A percentile compares a stretch with the other conserved stretches of the same genome.
phyloP scores from a whole-genome alignment of 2,888 invertebrate species.

The Noctua comes region DNA sequence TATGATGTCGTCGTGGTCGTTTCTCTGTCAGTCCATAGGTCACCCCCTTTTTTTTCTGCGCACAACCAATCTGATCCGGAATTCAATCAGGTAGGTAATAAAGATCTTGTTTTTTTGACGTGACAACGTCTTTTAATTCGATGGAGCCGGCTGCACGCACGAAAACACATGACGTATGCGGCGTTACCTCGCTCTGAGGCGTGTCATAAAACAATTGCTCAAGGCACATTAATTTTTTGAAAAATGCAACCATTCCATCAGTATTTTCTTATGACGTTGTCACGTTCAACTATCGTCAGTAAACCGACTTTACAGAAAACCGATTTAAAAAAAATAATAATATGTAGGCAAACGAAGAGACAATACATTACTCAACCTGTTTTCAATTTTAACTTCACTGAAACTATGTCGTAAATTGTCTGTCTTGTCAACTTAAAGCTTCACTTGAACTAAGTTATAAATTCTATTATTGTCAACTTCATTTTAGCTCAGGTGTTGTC shows the following conservation, averaged over 20 bases:
- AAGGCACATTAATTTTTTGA: too few species aligned
- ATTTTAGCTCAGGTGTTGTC: constrained; percentile 30
- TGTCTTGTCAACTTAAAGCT: constrained; percentile 19
- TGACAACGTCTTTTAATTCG: too few species aligned
- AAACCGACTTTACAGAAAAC: too few species aligned
- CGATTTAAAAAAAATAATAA: too few species aligned
- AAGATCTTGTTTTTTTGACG: background rate
- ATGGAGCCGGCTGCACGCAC: too few species aligned
- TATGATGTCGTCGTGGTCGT: background rate
- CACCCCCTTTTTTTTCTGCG: background rate
- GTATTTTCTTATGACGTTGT: too few species aligned
- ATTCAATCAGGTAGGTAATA: too few species aligned
- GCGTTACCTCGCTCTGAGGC: too few species aligned
- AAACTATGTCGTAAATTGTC: constrained; percentile 21
- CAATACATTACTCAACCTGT: background rate
- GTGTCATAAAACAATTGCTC: too few species aligned
- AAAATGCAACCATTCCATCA: too few species aligned
- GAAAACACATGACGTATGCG: too few species aligned
- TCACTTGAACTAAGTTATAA: constrained; percentile 27
- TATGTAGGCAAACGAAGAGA: background rate
- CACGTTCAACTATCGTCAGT: too few species aligned
- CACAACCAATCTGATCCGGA: background rate
- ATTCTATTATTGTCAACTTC: constrained; percentile 44
- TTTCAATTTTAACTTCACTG: background rate
- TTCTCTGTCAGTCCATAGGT: background rate